Evolutionary conservation across 2,113 vertebrate species (phyloP), one percentile per base, ranked within the genome.

Genomic region (Cochlearius cochlearius): DNA sequence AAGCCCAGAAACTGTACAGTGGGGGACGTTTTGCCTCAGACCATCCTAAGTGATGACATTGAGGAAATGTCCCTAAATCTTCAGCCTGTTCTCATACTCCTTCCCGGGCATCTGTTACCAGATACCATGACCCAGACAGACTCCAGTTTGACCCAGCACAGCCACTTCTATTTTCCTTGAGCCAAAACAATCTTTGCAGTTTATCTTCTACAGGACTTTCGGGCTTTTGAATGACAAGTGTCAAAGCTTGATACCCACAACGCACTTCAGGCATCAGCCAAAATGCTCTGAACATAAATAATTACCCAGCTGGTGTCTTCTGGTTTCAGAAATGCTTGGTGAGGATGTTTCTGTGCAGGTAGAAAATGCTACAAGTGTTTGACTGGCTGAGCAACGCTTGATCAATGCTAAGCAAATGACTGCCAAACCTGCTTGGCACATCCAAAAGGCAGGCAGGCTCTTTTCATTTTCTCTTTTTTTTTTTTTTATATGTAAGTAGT

Each of bases 341-440:
- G 30, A 86, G 55, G 66, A 83, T 32, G 36, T 79, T 93, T 83
- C 27, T 68, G 50, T 9, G 8, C 58, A 94, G 85, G 91, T 92
- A 71, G 58, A 86, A 92, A 90, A 90, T 4, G 79, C 93, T 78
- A 39, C 58, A 58, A 55, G 81, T 50, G 88, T n/a, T 85, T 26
- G 8, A 34, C 43, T 12, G 53, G 78, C 85, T 74, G 76, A 84
- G 82, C n/a, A 66, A 14, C 21, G 20, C 50, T 63, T 71, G 50
- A 87, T 88, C 90, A 62, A n/a, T 56, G 84, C 72, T 23, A 41
- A 82, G 79, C 0, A 2, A 86, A 39, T 1, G 13, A 30, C 79
- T 87, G 92, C 88, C 90, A 96, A 64, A 86, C 56, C 94, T 92
- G 69, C 71, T 79, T 93, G 87, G 86, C 85, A 93, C 67, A 74